These are phyloP conservation scores for Cryptocephalus primarius DNA, from an alignment of 2,888 invertebrate species.

Conservation along the genomic window DNA sequence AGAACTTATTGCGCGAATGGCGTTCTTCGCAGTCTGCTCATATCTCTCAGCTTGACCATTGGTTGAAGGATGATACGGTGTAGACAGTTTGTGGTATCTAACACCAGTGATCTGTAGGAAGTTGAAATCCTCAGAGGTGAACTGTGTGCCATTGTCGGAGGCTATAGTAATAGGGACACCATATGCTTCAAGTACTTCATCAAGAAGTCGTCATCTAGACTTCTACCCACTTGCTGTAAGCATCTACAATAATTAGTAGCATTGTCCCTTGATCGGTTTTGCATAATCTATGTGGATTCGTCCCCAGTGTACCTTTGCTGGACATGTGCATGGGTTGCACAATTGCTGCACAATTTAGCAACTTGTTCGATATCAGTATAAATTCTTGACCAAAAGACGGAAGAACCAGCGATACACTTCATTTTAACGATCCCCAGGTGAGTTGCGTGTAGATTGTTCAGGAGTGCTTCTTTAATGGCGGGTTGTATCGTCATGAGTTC, in stretches of 20 bases:
- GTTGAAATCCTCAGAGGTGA: no score
- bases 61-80: no score
- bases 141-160: no score
- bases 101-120: no score
- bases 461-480: background rate
- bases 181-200: no score
- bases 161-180: no score
- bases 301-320: constrained; percentile 1
- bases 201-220: background rate
- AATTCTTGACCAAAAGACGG: constrained; percentile 1
- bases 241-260: constrained; percentile 16
- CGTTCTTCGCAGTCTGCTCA: no score
- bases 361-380: constrained; percentile 14
- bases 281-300: constrained; percentile 22
- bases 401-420: constrained; percentile 18
- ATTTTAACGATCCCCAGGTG: constrained; percentile 21
- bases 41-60: no score
- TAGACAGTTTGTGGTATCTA: no score
- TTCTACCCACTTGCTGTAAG: background rate
- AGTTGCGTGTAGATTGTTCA: constrained; percentile 7
- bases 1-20: no score
- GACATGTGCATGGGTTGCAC: constrained; percentile 9
- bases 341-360: constrained; percentile 14
- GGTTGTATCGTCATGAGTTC: no score
- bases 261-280: constrained; percentile 15